A percentile compares a stretch with the other conserved stretches of the same genome.
Evolutionary conservation across 2,797 vertebrate species (phyloP).

Genomic region (Simalia tracyae): DNA sequence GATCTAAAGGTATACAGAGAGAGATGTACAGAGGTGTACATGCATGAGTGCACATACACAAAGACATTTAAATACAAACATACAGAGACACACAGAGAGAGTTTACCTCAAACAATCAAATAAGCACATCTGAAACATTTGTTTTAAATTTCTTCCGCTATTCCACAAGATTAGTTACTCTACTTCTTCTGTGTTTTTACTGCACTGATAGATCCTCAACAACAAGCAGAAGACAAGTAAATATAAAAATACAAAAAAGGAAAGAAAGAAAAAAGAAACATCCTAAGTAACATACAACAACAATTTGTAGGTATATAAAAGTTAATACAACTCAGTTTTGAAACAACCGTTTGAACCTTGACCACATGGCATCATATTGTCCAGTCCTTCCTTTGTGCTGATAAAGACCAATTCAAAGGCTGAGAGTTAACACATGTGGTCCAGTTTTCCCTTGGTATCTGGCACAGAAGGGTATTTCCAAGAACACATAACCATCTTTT

Average conservation of each 20-base stretch:
- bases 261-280: background rate
- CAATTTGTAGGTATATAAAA: background rate
- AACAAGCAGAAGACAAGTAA: background rate
- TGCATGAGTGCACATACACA: background rate
- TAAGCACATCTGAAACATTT: background rate
- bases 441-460: background rate
- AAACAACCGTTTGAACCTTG: background rate
- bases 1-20: background rate
- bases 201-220: background rate
- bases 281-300: background rate
- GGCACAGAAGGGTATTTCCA: background rate
- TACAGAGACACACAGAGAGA: background rate
- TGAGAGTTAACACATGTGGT: background rate
- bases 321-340: background rate
- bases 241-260: background rate
- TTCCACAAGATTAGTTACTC: background rate
- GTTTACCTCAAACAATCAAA: background rate
- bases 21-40: background rate
- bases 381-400: background rate
- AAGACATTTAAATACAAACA: background rate
- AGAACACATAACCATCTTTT: background rate
- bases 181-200: background rate
- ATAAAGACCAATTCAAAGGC: background rate
- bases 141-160: background rate
- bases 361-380: background rate